Base-by-base conservation (phyloP, 2,113 vertebrate genomes). In the Noctilio leporinus region DNA sequence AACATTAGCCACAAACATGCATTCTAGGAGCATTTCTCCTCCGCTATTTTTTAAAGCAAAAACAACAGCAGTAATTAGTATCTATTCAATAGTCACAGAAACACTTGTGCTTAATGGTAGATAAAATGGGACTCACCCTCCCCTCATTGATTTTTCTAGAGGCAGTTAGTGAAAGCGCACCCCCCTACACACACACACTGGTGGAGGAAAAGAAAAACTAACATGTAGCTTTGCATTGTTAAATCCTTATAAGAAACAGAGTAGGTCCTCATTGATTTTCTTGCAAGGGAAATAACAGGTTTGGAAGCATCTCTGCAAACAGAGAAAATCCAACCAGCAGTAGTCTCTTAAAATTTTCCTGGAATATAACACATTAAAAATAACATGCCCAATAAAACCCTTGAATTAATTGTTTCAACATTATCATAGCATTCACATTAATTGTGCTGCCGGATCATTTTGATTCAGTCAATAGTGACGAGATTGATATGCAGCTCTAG, bases 211-310 rank as follows among this genome's bases (percentile, higher is more conserved):
- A 86, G 45, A 73, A 78, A 96, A 89, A 90, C 70, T 96, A 96
- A 92, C 75, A 77, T 47, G 81, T 81, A 97, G 97, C 35, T 93
- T 93, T 94, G 83, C 76, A 81, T 49, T 87, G 75, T 67, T 87
- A 95, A 95, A 89, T 67, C 80, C 84, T 92, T 92, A 26, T 67
- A 84, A 93, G 80, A 94, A 93, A 94, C 38, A 72, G 53, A 94
- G 91, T 49, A 47, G 73, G 33, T 84, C 69, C 51, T 84, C 73
- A 86, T 3, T 89, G 93, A 92, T 96, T 94, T 93, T 91, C 86
- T 93, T 91, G 57, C 75, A 86, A 97, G 59, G 92, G 40, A 96
- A 97, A 93, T 95, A 97, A 92, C 19, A 88, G 84, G 70, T 73
- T 94, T 95, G 93, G 80, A 92, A 93, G 65, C 64, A 81, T 81